These are phyloP conservation scores for Heterodera filipjevi DNA, from an alignment of 2,888 invertebrate genomes.

Conservation along the genomic window DNA sequence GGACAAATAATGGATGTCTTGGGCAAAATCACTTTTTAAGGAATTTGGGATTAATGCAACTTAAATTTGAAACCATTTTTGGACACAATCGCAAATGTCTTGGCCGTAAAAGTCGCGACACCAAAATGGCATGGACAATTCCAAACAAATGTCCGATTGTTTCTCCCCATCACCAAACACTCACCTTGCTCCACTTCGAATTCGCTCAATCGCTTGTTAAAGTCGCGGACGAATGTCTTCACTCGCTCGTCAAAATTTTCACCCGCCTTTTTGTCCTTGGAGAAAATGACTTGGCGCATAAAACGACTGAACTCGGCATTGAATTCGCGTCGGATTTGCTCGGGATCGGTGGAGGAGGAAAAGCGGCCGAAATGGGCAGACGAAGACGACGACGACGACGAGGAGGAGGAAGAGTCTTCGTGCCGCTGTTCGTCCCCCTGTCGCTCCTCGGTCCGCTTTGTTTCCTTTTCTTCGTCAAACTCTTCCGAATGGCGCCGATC, in stretches of 20 bases:
- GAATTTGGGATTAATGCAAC: too few species aligned
- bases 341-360: background rate
- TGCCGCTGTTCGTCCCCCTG: background rate
- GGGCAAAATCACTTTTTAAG: too few species aligned
- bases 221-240: background rate
- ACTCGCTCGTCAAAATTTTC: background rate
- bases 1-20: too few species aligned
- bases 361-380: background rate
- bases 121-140: too few species aligned
- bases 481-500: background rate
- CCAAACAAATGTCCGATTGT: too few species aligned
- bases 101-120: too few species aligned
- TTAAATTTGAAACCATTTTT: too few species aligned
- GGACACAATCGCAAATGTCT: too few species aligned
- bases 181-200: background rate
- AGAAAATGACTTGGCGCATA: background rate
- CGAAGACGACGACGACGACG: too few species aligned
- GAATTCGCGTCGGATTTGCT: background rate
- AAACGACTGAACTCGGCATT: background rate
- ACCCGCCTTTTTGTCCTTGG: background rate
- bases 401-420: too few species aligned
- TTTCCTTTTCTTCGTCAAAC: background rate
- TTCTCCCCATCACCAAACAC: background rate
- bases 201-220: background rate
- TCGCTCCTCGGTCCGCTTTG: background rate